Evolutionary conservation across 1,140 invertebrate genomes (phyloP).

Genomic region (Pachypeltis micranthus): DNA sequence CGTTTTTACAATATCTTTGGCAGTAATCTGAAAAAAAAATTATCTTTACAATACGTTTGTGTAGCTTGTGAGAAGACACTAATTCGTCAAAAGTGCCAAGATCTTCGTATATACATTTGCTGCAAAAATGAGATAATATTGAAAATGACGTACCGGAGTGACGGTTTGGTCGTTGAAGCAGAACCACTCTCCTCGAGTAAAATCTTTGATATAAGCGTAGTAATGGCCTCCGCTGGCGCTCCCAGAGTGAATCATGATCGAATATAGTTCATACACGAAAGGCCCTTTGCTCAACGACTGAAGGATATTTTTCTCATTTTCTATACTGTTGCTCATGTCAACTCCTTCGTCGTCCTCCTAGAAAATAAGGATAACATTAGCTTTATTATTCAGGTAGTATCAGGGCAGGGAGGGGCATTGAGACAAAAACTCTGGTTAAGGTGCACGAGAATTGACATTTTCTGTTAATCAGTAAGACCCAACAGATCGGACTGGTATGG

Average conservation of each 20-base stretch:
- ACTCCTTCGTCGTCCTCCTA: constrained; percentile 45
- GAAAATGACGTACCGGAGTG: constrained; percentile 38
- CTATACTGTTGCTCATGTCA: constrained; percentile 41
- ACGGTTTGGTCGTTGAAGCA: constrained; percentile 75
- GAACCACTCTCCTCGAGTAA: constrained; percentile 60
- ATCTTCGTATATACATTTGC: no score
- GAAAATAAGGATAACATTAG: no score
- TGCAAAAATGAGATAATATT: background rate
- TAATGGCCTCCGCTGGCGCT: constrained; percentile 87
- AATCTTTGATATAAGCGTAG: constrained; percentile 88
- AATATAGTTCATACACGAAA: constrained; percentile 78
- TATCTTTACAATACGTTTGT: background rate
- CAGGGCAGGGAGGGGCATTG: no score
- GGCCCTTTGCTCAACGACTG: constrained; percentile 43
- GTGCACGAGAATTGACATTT: no score
- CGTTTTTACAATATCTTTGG: constrained; percentile 71
- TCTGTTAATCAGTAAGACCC: no score
- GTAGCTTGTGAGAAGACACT: no score
- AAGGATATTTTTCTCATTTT: constrained; percentile 40
- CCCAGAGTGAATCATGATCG: constrained; percentile 88
- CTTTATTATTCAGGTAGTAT: no score
- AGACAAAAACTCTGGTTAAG: no score
- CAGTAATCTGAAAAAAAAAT: constrained; percentile 47
- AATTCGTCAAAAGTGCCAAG: no score
- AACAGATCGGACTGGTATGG: no score